Conservation (phyloP, 2,888 invertebrate species). For the Priocnemis perturbator region DNA sequence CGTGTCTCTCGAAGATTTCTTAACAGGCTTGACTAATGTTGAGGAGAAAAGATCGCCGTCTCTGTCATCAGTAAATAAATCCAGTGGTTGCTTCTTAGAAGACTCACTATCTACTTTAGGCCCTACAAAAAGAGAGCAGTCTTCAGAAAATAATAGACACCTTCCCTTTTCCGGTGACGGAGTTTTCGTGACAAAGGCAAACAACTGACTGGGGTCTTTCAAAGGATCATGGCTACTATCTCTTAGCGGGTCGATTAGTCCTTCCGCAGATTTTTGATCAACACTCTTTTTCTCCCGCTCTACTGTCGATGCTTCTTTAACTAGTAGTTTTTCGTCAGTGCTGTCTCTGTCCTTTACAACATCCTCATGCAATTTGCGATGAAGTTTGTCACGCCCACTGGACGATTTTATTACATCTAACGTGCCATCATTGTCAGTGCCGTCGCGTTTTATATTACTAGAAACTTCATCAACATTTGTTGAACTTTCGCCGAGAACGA, state of each 20-base stretch:
- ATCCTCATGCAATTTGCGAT: not conserved
- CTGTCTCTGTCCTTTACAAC: not conserved
- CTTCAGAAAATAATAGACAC: slow-evolving; percentile 62
- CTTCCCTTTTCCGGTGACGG: slow-evolving; percentile 71
- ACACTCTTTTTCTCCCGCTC: slow-evolving; percentile 2
- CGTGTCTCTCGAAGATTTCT: slow-evolving; percentile 58
- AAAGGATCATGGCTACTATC: slow-evolving; percentile 67
- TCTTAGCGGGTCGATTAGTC: slow-evolving; percentile 65
- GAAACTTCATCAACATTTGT: slow-evolving; percentile 7
- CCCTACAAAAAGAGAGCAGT: slow-evolving; percentile 67
- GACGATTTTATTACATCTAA: not conserved
- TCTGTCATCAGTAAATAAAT: slow-evolving; percentile 66
- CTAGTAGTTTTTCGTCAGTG: not conserved
- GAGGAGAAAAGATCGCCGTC: slow-evolving; percentile 68
- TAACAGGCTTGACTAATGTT: slow-evolving; percentile 53
- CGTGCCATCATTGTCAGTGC: not conserved
- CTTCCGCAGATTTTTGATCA: slow-evolving; percentile 26
- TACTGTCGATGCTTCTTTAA: not conserved
- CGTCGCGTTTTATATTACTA: not conserved
- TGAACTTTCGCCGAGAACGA: slow-evolving; percentile 17
- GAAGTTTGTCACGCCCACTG: not conserved
- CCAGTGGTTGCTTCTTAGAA: slow-evolving; percentile 47
- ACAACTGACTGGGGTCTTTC: slow-evolving; percentile 70
- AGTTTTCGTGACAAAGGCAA: slow-evolving; percentile 73
- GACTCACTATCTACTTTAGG: slow-evolving; percentile 45